A percentile compares a stretch with the other conserved stretches of the same genome.
These are phyloP conservation scores for Florisuga fusca DNA, from an alignment of 2,797 vertebrate genomes.

Conservation along the genomic window DNA sequence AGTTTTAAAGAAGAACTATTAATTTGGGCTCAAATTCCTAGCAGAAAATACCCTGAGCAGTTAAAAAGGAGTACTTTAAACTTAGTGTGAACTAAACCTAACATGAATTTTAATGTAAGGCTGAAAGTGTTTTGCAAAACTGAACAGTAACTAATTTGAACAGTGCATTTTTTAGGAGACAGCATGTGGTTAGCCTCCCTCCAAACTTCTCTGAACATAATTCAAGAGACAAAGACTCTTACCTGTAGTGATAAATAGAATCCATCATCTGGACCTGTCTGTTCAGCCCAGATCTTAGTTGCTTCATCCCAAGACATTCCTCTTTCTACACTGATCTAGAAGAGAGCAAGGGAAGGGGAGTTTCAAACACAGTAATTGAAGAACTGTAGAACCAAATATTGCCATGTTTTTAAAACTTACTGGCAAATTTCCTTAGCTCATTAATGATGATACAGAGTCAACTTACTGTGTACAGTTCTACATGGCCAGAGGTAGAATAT, in stretches of 20 bases:
- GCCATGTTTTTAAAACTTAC: neutral
- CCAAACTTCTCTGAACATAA: neutral
- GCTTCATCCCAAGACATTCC: conserved; percentile 99
- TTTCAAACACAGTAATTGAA: neutral
- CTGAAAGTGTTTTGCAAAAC: neutral
- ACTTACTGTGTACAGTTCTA: conserved; percentile 94
- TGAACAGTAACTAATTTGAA: neutral
- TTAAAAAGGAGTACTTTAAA: neutral
- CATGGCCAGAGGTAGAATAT: conserved; percentile 96
- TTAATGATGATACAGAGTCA: neutral
- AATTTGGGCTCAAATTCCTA: neutral
- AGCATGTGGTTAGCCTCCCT: neutral
- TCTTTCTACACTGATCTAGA: conserved; percentile 94
- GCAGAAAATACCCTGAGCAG: neutral
- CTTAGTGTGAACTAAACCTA: neutral
- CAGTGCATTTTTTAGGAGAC: neutral
- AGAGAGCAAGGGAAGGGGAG: neutral
- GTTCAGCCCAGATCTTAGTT: conserved; percentile 94
- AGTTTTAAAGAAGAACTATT: neutral
- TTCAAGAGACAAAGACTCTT: neutral
- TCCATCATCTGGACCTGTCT: conserved; percentile 93
- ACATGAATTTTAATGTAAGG: neutral
- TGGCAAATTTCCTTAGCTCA: neutral
- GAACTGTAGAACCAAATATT: neutral
- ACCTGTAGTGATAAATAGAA: conserved; percentile 96